These are phyloP conservation scores for Gobiocypris rarus DNA, from an alignment of 2,113 vertebrate genomes.

Conservation along the genomic window DNA sequence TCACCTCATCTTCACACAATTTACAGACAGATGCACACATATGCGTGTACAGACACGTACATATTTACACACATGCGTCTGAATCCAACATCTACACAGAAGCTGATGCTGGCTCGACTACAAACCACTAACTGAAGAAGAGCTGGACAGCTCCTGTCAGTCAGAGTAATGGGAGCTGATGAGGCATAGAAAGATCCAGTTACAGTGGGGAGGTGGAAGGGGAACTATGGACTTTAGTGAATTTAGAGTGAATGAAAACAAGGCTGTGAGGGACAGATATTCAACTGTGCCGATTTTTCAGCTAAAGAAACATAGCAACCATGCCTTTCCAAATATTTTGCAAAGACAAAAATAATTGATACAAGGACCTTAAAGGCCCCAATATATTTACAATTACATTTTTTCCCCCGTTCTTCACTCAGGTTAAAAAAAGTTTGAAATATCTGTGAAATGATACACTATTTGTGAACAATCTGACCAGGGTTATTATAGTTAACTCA, in stretches of 20 bases:
- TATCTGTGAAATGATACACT: background rate
- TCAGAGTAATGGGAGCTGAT: constrained; percentile 65
- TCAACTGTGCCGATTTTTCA: no score
- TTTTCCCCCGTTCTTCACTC: background rate
- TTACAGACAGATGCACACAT: constrained; percentile 13
- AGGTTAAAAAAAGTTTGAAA: background rate
- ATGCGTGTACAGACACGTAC: background rate
- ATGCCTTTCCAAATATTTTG: background rate
- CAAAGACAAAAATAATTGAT: background rate
- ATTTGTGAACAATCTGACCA: background rate
- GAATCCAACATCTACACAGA: background rate
- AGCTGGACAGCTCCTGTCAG: constrained; percentile 54
- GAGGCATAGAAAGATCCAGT: constrained; percentile 59
- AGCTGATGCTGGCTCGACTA: constrained; percentile 29
- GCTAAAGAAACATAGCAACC: no score
- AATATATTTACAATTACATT: background rate
- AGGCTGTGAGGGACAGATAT: background rate
- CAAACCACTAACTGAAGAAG: background rate
- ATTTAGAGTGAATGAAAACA: background rate
- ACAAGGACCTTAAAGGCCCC: background rate
- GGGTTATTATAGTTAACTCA: no score
- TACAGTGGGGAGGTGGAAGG: constrained; percentile 40
- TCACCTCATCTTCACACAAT: constrained; percentile 14
- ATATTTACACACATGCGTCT: constrained; percentile 10
- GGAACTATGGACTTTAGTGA: background rate